Conservation (phyloP, 2,113 vertebrate species). For the Grammomys dolichurus region DNA sequence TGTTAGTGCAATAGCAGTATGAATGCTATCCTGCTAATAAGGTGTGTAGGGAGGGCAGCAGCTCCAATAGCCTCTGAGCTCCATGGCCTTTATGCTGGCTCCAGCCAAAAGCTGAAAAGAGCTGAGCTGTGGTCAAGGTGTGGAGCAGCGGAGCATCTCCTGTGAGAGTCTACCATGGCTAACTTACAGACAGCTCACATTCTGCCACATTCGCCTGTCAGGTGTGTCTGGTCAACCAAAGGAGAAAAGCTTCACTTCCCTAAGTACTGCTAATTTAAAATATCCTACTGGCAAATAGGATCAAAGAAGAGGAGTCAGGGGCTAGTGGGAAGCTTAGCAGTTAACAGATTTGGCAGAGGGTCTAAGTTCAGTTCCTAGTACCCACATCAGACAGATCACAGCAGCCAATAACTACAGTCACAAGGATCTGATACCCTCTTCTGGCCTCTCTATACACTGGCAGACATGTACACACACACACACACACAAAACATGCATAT, state of each 20-base stretch:
- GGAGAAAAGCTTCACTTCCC: neutral
- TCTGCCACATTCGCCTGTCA: neutral
- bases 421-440: neutral
- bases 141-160: neutral
- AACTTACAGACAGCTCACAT: neutral
- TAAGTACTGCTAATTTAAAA: slow-evolving; percentile 7
- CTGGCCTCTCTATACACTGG: neutral
- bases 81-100: neutral
- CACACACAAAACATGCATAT: neutral
- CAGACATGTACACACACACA: neutral
- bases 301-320: neutral
- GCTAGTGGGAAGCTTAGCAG: neutral
- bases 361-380: neutral
- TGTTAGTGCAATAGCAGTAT: neutral
- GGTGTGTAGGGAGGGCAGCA: no score
- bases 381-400: neutral
- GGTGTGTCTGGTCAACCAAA: neutral
- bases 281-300: neutral
- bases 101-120: neutral
- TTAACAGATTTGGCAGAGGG: neutral
- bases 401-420: neutral
- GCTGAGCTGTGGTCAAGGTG: neutral
- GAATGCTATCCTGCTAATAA: neutral
- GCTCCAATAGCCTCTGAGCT: neutral
- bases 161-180: neutral